phyloP scores from a whole-genome alignment of 2,113 vertebrate genomes.

The Halcyon senegalensis region DNA sequence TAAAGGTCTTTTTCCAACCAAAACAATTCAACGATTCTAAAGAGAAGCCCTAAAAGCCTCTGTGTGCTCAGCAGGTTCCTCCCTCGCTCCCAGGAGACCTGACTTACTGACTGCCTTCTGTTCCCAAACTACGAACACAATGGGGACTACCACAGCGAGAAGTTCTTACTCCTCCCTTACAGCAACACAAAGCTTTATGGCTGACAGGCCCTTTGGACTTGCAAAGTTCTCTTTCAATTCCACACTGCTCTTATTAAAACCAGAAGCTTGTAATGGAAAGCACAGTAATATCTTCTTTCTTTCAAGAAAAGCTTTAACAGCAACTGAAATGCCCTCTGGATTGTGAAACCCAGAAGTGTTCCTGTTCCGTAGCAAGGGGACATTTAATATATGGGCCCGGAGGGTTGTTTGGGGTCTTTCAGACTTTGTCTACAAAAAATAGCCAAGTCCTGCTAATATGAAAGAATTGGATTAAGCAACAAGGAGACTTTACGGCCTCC shows the following conservation, averaged over 20 bases:
- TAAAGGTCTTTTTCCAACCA: background rate
- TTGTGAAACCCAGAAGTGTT: constrained; percentile 42
- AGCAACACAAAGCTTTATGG: constrained; percentile 54
- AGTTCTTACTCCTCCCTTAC: constrained; percentile 42
- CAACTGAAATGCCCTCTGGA: constrained; percentile 47
- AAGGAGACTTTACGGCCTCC: background rate
- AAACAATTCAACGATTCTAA: background rate
- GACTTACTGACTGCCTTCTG: constrained; percentile 27
- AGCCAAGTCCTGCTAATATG: background rate
- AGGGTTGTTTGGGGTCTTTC: constrained; percentile 1
- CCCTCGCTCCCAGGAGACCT: background rate
- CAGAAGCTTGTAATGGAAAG: constrained; percentile 56
- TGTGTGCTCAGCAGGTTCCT: background rate
- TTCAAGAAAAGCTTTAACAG: constrained; percentile 53
- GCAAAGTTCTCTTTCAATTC: constrained; percentile 48
- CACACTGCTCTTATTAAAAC: constrained; percentile 43
- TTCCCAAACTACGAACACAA: constrained; percentile 51
- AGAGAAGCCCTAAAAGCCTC: background rate
- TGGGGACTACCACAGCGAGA: constrained; percentile 40
- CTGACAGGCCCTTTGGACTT: constrained; percentile 36
- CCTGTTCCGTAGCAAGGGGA: background rate
- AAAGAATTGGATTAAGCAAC: constrained; percentile 19
- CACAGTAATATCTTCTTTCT: constrained; percentile 29
- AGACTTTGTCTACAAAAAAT: background rate
- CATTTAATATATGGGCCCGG: background rate